Base-by-base conservation (phyloP, 2,888 invertebrate species). In the Parnassius orleans region DNA sequence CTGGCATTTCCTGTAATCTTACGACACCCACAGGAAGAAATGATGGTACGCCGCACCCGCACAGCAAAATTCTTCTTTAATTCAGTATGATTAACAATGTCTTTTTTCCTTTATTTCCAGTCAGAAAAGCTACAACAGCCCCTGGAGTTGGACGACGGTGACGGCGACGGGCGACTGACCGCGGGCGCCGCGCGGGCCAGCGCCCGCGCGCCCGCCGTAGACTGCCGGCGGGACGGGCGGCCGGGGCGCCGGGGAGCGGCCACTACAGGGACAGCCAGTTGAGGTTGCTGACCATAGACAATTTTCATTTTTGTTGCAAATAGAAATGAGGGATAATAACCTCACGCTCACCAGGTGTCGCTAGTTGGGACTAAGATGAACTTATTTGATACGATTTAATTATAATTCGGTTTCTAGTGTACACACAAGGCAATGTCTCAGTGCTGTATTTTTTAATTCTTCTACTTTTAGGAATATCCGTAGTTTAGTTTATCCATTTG, bases 91-190 rank as follows among this genome's bases (percentile, higher is more conserved):
- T 19, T 60, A 60, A 60, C 48, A n/a, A 43, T 19, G 10, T 60
- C 10, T 24, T 47, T 58, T 58, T 71, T 33, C 5, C 70, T 65
- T 63, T 81, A 67, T 81, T 88, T 88, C 57, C 93, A 94, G 94
- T 76, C 93, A 94, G 78, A 93, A 93, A 80, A 89, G 89, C 75
- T 93, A 93, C 90, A 89, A 86, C 79, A 93, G 91, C 78, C 93
- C 93, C 57, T 94, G 94, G 94, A 93, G 91, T 84, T 94, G 94
- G 93, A 93, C 94, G 70, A 93, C 92, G 68, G 93, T 94, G 79
- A 93, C 94, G 1, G 93, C 93, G 60, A 93, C 93, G 66, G 94
- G 94, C 48, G 94, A 94, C 93, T 94, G 94, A 93, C 93, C 93
- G 77, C 79, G 86, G 76, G 83, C 92, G 80, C 93, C 92, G 93